Evolutionary conservation across 2,113 vertebrate species (phyloP), one percentile per base, ranked within the genome.

Genomic region (Scatophagus argus): DNA sequence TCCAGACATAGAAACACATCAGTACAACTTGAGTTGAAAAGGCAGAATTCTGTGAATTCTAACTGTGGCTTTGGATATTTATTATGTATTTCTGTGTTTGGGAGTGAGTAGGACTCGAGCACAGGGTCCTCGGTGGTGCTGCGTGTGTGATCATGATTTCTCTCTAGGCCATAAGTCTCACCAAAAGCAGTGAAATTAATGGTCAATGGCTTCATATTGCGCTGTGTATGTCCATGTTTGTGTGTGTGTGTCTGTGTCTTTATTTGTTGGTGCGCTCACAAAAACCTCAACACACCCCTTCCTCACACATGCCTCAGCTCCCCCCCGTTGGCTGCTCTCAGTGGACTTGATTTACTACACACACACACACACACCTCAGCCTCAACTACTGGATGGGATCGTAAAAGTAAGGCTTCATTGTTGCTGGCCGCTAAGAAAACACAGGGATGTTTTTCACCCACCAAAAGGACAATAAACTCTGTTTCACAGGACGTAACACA

Each of bases 391-490:
- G 64, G 86, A 87, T 25, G 16, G 62, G 58, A 66, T 85, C 84
- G 64, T 92, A 90, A 92, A 92, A 87, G 64, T 65, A 51, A 79
- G 76, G 81, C 79, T 77, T 76, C 65, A 55, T 59, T 34, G 67
- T 88, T 27, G 63, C 63, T 38, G 64, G 72, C 74, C 55, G 59
- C 87, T 69, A 78, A 82, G 70, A 89, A 86, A 88, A 90, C 70
- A 80, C 60, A 41, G 46, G 64, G 84, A 85, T 88, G 81, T 90
- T 88, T 91, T 89, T 88, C 89, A 87, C 77, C 80, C 54, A 47
- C 76, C 75, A 87, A 88, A 86, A 74, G 79, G 77, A 68, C 88
- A 87, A 87, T 92, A 92, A 91, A 90, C 6, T 63, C 67, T 41
- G 59, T 74, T 74, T 82, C 76, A 39, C 41, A 34, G 67, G 70